Evolutionary conservation across 2,113 vertebrate genomes (phyloP).

Genomic region (Hippocampus guttulatus): DNA sequence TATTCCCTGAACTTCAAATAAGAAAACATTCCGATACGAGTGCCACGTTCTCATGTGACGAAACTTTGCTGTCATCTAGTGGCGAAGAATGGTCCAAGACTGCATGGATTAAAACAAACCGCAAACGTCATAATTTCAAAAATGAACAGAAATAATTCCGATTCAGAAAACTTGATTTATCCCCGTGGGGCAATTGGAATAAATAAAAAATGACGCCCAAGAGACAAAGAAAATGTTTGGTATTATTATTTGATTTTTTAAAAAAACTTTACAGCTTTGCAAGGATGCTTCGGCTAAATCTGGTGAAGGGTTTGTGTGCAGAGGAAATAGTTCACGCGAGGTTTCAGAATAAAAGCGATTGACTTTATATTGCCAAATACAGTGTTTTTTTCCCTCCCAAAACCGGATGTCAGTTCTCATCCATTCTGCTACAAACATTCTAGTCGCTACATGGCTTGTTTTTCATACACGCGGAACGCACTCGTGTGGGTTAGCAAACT

Average conservation of each 20-base stretch:
- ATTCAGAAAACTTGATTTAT: no score
- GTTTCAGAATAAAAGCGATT: constrained; percentile 29
- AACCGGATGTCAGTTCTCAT: not conserved
- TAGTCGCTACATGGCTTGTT: constrained; percentile 6
- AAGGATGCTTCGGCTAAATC: not conserved
- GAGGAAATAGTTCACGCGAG: constrained; percentile 17
- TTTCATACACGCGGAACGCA: constrained; percentile 38
- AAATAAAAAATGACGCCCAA: not conserved
- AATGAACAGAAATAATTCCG: not conserved
- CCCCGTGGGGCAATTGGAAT: not conserved
- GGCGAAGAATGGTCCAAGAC: constrained; percentile 1
- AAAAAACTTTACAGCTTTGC: not conserved
- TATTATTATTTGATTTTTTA: not conserved
- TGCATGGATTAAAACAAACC: not conserved
- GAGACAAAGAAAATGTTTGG: not conserved
- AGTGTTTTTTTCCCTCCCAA: not conserved
- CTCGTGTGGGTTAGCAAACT: constrained; percentile 14
- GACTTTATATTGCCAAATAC: not conserved
- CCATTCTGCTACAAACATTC: not conserved
- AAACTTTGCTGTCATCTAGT: constrained; percentile 23
- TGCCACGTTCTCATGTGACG: not conserved
- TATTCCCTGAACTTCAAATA: no score
- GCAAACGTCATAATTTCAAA: not conserved
- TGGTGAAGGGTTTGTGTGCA: constrained; percentile 10
- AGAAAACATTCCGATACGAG: not conserved